Conservation (phyloP, 2,113 vertebrate genomes). For the Hippocampus mohnikei region DNA sequence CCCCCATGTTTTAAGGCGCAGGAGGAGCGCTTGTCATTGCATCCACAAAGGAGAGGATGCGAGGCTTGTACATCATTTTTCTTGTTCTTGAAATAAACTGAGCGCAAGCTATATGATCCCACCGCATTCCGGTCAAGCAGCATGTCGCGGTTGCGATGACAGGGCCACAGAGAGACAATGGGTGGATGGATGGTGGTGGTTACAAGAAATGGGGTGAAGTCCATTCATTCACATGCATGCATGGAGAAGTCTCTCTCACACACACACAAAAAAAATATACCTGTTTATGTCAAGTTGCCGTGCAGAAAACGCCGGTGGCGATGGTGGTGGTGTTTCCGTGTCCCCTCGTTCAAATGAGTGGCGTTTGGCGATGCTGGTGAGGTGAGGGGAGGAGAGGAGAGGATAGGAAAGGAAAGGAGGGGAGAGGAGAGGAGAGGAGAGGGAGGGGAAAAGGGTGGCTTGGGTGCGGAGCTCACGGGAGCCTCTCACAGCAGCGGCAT, state of each 20-base stretch:
- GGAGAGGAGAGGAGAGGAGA: slow-evolving; percentile 26
- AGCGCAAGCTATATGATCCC: neutral
- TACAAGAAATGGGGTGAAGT: slow-evolving; percentile 55
- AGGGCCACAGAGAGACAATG: slow-evolving; percentile 52
- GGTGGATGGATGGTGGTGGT: slow-evolving; percentile 30
- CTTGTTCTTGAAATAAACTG: slow-evolving; percentile 10
- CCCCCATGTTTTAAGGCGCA: neutral
- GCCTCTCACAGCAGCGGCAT: slow-evolving; percentile 65
- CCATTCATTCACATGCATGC: slow-evolving; percentile 51
- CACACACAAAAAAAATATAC: slow-evolving; percentile 50
- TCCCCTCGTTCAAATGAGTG: slow-evolving; percentile 41
- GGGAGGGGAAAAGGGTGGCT: slow-evolving; percentile 43
- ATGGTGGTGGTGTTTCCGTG: slow-evolving; percentile 44
- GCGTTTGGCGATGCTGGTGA: slow-evolving; percentile 46
- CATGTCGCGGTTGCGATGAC: slow-evolving; percentile 55
- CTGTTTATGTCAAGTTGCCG: slow-evolving; percentile 47
- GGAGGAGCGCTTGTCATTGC: neutral
- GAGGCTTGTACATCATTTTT: slow-evolving; percentile 12
- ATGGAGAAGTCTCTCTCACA: slow-evolving; percentile 21
- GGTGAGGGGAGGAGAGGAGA: slow-evolving; percentile 7
- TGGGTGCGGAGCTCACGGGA: slow-evolving; percentile 65
- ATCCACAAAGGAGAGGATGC: slow-evolving; percentile 29
- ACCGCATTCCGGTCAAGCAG: neutral
- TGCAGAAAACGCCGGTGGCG: slow-evolving; percentile 35
- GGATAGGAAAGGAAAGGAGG: slow-evolving; percentile 20